Evolutionary conservation across 2,888 invertebrate genomes (phyloP).

Genomic region (Phengaris alcon): DNA sequence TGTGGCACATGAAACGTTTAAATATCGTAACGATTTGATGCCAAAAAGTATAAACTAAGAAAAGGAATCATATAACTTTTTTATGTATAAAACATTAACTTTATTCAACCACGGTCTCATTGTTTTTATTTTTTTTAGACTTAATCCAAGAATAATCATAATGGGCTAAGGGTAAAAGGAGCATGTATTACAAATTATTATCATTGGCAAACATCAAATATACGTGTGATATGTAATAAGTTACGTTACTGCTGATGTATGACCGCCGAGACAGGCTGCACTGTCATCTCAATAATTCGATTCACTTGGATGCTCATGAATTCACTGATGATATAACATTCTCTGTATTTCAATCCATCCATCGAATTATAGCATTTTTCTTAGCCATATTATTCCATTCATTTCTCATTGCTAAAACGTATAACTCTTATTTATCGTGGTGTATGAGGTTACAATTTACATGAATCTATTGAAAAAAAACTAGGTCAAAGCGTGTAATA

Average conservation of each 20-base stretch:
- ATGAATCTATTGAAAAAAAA: neutral
- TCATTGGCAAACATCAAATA: conserved; percentile 32
- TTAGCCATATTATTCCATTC: neutral
- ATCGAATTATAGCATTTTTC: neutral
- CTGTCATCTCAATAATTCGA: conserved; percentile 37
- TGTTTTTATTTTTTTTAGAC: too few relatives aligned
- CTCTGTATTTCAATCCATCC: conserved; percentile 1
- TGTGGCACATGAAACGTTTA: neutral
- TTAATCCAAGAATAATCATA: too few relatives aligned
- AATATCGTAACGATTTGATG: neutral
- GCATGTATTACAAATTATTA: neutral
- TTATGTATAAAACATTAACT: too few relatives aligned
- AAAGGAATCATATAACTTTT: too few relatives aligned
- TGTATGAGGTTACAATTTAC: neutral
- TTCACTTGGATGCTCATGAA: conserved; percentile 34
- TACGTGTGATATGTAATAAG: conserved; percentile 38
- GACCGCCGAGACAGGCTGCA: conserved; percentile 32
- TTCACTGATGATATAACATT: conserved; percentile 26
- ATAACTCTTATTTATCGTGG: neutral
- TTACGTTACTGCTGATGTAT: conserved; percentile 29
- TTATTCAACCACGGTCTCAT: too few relatives aligned
- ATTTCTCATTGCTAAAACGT: neutral
- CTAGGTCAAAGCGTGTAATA: neutral
- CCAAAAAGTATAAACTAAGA: neutral
- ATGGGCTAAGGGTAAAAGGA: neutral